phyloP scores from a whole-genome alignment of 1,140 invertebrate species.

The Lordiphosa clarofinis region DNA sequence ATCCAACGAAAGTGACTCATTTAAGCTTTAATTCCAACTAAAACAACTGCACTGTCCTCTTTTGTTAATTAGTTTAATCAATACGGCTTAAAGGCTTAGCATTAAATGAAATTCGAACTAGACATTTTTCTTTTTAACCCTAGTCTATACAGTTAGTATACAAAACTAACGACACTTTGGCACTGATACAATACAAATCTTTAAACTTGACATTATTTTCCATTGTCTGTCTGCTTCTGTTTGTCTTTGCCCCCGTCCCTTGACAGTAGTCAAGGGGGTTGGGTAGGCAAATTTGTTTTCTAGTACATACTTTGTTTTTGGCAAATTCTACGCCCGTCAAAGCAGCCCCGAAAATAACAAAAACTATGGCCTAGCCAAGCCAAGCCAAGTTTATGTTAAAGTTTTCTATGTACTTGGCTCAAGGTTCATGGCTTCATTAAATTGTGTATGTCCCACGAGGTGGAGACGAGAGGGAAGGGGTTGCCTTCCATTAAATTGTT shows the following conservation, averaged over 20 bases:
- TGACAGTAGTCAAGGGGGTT: constrained; percentile 46
- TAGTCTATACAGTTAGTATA: constrained; percentile 23
- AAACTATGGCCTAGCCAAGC: constrained; percentile 25
- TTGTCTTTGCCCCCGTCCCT: constrained; percentile 21
- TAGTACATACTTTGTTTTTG: constrained; percentile 21
- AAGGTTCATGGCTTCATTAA: constrained; percentile 75
- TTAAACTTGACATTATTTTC: constrained; percentile 71
- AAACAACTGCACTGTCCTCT: constrained; percentile 2
- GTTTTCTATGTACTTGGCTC: constrained; percentile 64
- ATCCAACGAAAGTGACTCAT: too few relatives aligned
- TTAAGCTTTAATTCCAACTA: constrained; percentile 1
- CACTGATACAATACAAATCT: constrained; percentile 44
- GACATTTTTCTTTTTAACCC: not conserved
- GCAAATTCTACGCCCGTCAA: constrained; percentile 18
- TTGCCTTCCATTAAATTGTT: constrained; percentile 35
- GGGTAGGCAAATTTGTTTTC: constrained; percentile 28
- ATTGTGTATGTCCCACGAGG: constrained; percentile 58
- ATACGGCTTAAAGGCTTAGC: constrained; percentile 58
- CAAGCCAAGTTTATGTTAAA: constrained; percentile 32
- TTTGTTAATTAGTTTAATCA: constrained; percentile 27
- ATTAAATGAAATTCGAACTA: constrained; percentile 4
- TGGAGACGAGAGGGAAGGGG: not conserved
- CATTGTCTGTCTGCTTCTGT: constrained; percentile 17
- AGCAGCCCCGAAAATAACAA: constrained; percentile 50
- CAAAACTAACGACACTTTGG: constrained; percentile 45